phyloP scores from a whole-genome alignment of 2,888 invertebrate genomes.

The Eretmocerus hayati region DNA sequence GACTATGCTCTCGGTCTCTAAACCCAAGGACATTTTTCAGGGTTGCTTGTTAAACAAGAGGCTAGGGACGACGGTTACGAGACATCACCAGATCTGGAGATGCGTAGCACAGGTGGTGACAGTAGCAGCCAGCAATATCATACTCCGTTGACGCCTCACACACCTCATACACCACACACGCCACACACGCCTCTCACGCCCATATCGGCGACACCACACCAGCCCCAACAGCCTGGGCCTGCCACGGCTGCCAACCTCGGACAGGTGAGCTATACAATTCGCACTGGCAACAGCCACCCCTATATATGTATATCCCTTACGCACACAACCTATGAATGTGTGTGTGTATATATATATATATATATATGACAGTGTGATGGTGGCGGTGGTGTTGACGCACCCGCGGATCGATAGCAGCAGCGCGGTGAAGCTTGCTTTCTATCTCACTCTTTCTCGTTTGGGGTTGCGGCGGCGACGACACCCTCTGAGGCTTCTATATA shows the following conservation, averaged over 20 bases:
- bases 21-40: slow-evolving; percentile 29
- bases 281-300: too few relatives aligned
- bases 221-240: slow-evolving; percentile 44
- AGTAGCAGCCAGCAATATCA: slow-evolving; percentile 45
- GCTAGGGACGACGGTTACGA: slow-evolving; percentile 86
- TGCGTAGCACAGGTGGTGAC: slow-evolving; percentile 47
- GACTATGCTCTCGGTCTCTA: too few relatives aligned
- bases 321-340: too few relatives aligned
- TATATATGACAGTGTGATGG: too few relatives aligned
- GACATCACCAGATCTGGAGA: slow-evolving; percentile 64
- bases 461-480: too few relatives aligned
- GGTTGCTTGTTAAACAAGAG: slow-evolving; percentile 54
- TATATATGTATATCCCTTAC: too few relatives aligned
- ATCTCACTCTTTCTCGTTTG: too few relatives aligned
- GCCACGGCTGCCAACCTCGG: slow-evolving; percentile 40
- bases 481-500: too few relatives aligned
- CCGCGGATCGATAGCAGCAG: too few relatives aligned
- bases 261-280: slow-evolving; percentile 44
- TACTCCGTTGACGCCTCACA: slow-evolving; percentile 46
- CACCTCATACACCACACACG: slow-evolving; percentile 45
- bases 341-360: too few relatives aligned
- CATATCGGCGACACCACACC: slow-evolving; percentile 45
- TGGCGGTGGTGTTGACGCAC: too few relatives aligned
- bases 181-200: slow-evolving; percentile 45
- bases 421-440: too few relatives aligned